Evolutionary conservation across 1,140 invertebrate genomes (phyloP).

Genomic region (Saxidomus purpurata): DNA sequence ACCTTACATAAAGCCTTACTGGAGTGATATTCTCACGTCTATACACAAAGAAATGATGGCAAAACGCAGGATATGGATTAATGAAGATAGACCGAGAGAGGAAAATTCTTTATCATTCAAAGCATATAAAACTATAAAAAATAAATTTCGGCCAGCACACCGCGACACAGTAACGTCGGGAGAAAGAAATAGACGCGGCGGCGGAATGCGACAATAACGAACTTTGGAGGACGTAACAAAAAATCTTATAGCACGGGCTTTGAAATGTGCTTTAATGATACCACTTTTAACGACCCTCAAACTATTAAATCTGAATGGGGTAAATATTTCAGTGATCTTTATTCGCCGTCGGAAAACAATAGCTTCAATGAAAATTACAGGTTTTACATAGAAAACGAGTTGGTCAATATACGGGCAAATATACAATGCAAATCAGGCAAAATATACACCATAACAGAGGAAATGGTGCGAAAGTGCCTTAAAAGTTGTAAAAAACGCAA

Average conservation of each 20-base stretch:
- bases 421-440: no score
- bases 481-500: no score
- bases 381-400: no score
- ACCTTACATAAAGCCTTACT: background rate
- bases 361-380: no score
- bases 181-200: background rate
- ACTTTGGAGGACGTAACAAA: background rate
- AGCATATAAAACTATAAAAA: background rate
- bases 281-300: no score
- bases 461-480: no score
- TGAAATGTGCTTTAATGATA: no score
- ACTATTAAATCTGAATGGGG: no score
- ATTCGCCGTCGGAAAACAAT: no score
- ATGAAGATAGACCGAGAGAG: background rate
- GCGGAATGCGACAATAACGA: slow-evolving; percentile 31
- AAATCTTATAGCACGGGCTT: background rate
- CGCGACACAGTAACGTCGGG: background rate
- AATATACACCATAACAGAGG: no score
- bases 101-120: background rate
- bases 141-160: background rate
- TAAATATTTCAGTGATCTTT: no score
- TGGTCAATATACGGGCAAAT: no score
- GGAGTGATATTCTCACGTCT: background rate
- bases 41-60: background rate
- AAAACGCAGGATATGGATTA: background rate